phyloP scores from a whole-genome alignment of 2,888 invertebrate genomes.

The Aethes cnicana region DNA sequence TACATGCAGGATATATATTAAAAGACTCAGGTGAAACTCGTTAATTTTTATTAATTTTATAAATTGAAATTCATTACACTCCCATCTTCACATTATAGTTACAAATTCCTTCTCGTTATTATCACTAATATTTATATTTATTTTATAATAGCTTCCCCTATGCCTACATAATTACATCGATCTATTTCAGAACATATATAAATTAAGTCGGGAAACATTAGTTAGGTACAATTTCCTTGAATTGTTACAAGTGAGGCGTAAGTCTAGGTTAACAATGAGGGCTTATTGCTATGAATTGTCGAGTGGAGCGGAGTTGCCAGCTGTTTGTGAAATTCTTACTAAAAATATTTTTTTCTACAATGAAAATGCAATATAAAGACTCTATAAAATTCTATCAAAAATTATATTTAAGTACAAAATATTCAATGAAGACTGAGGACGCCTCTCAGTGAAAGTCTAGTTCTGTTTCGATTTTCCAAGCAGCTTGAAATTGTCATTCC shows the following conservation, averaged over 20 bases:
- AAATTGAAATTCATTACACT: constrained; percentile 81
- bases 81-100: constrained; percentile 69
- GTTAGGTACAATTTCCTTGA: constrained; percentile 55
- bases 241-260: constrained; percentile 50
- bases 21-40: constrained; percentile 66
- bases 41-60: constrained; percentile 82
- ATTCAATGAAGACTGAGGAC: too few relatives aligned
- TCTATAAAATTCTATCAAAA: constrained; percentile 24
- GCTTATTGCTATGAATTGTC: constrained; percentile 65
- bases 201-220: constrained; percentile 68
- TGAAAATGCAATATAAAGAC: constrained; percentile 31
- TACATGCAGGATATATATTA: constrained; percentile 23
- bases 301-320: constrained; percentile 42
- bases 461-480: too few relatives aligned
- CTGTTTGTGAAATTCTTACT: constrained; percentile 40
- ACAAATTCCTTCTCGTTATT: constrained; percentile 78
- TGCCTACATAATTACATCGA: constrained; percentile 73
- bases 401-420: constrained; percentile 46
- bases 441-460: too few relatives aligned
- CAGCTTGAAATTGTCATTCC: constrained; percentile 3
- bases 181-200: constrained; percentile 70
- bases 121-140: constrained; percentile 71
- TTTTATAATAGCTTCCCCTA: constrained; percentile 69
- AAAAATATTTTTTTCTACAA: constrained; percentile 50
- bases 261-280: constrained; percentile 44